Percentiles rank a stretch among this genome's conserved stretches.
Conservation (phyloP, 2,888 invertebrate species). For the Heliconius charithonia region DNA sequence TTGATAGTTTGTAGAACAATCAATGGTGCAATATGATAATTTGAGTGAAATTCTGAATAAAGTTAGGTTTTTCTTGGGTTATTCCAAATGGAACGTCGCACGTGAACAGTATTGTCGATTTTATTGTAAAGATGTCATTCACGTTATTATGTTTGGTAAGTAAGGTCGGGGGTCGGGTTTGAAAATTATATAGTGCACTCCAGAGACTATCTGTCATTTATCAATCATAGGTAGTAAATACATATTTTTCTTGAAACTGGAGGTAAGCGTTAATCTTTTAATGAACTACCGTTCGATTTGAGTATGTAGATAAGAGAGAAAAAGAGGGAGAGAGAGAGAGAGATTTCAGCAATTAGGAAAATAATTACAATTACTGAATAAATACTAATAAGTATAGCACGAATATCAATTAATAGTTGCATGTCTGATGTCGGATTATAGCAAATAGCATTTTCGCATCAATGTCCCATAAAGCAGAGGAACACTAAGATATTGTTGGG, state of each 20-base stretch:
- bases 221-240: not conserved
- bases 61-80: constrained; percentile 4
- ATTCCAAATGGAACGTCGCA: constrained; percentile 2
- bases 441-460: constrained; percentile 41
- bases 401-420: constrained; percentile 13
- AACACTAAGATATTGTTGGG: constrained; percentile 47
- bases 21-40: constrained; percentile 2
- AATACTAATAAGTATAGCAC: not conserved
- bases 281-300: not conserved
- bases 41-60: not conserved
- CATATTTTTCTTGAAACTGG: not conserved
- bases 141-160: constrained; percentile 1
- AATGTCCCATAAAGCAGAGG: constrained; percentile 53
- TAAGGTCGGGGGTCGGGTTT: not conserved
- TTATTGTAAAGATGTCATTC: not conserved
- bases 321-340: too few relatives aligned
- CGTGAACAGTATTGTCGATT: not conserved
- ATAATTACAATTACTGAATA: not conserved
- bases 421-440: constrained; percentile 15
- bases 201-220: not conserved
- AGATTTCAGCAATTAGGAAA: too few relatives aligned
- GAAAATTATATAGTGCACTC: not conserved
- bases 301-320: too few relatives aligned
- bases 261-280: not conserved
- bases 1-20: not conserved